Evolutionary conservation across 2,797 vertebrate species (phyloP).

Genomic region (Novumbra hubbsi): DNA sequence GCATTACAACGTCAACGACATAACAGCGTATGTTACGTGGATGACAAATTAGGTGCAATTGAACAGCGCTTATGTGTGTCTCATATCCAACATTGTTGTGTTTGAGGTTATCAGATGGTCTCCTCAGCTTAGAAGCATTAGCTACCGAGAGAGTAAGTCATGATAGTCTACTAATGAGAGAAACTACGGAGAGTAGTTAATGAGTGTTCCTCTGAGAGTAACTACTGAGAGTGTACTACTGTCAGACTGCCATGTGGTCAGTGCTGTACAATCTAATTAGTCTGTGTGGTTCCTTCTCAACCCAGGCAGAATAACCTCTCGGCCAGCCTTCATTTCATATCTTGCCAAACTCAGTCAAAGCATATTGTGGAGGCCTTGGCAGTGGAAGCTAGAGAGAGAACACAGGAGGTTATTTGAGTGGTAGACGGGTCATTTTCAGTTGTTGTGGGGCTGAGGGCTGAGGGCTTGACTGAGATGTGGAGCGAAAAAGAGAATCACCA

Average conservation of each 20-base stretch:
- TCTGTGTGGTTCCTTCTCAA: constrained; percentile 59
- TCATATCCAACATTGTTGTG: neutral
- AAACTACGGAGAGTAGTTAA: no score
- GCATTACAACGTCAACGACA: no score
- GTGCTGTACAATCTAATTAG: constrained; percentile 64
- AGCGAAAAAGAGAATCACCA: neutral
- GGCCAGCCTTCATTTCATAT: constrained; percentile 57
- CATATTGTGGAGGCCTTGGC: constrained; percentile 29
- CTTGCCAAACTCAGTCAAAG: constrained; percentile 17
- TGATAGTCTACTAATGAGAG: no score
- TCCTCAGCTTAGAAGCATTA: constrained; percentile 6
- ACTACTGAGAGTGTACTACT: constrained; percentile 28
- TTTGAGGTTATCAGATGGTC: neutral
- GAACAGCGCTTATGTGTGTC: neutral
- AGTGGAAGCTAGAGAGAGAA: neutral
- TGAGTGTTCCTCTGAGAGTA: no score
- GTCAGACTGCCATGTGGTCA: constrained; percentile 55
- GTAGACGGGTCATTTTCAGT: constrained; percentile 11
- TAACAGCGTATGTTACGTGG: no score
- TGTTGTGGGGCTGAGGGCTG: constrained; percentile 23
- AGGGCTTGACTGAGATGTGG: constrained; percentile 29
- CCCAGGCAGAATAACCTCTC: constrained; percentile 50
- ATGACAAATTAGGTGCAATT: neutral
- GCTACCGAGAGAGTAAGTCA: neutral
- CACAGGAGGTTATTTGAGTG: constrained; percentile 33